Evolutionary conservation across 2,797 vertebrate species (phyloP).

Genomic region (Erethizon dorsatum): DNA sequence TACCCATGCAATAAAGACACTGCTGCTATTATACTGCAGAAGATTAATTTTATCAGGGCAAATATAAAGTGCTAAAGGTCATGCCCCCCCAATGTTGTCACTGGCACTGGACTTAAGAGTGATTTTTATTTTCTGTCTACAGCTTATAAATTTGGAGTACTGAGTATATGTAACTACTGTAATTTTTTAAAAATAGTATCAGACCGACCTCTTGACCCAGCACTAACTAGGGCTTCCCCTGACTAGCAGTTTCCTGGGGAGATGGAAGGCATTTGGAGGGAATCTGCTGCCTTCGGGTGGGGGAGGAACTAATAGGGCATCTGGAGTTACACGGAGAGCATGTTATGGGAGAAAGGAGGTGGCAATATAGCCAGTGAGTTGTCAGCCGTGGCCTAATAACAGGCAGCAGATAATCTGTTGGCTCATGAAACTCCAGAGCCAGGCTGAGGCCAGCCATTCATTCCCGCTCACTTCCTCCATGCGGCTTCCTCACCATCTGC

Average conservation of each 20-base stretch:
- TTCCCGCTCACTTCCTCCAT: not conserved
- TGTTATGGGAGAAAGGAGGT: not conserved
- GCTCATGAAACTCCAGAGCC: constrained; percentile 23
- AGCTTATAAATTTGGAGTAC: not conserved
- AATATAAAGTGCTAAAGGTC: not conserved
- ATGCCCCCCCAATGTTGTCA: not conserved
- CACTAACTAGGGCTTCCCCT: not conserved
- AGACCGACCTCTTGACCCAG: not conserved
- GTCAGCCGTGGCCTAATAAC: not conserved
- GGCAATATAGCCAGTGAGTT: not conserved
- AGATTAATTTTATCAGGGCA: constrained; percentile 7
- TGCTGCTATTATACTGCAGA: not conserved
- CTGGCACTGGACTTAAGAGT: not conserved
- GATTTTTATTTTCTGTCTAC: not conserved
- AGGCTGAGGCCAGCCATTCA: not conserved
- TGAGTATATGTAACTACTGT: not conserved
- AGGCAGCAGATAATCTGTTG: not conserved
- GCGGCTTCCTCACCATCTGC: constrained; percentile 23
- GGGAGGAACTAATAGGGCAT: not conserved
- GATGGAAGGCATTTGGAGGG: not conserved
- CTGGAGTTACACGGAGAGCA: not conserved
- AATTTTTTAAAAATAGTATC: not conserved
- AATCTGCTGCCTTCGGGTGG: not conserved
- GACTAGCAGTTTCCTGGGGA: not conserved
- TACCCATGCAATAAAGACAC: not conserved